Conservation (phyloP, 2,797 vertebrate species). For the Cyprinella venusta region DNA sequence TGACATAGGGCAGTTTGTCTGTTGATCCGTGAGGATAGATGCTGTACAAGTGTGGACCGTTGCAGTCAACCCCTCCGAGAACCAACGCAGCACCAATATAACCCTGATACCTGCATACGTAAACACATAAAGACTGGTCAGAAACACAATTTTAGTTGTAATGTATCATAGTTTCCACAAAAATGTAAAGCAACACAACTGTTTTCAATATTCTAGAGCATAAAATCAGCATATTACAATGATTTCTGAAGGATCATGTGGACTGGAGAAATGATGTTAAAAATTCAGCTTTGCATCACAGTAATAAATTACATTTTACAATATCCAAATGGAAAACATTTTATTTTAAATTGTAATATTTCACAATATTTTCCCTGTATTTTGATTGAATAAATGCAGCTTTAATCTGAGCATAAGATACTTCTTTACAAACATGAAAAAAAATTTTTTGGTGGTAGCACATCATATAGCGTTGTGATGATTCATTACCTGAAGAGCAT, state of each 20-base stretch:
- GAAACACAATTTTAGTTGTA: no score
- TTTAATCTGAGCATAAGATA: background rate
- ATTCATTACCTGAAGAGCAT: conserved; percentile 93
- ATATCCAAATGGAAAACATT: background rate
- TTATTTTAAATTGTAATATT: background rate
- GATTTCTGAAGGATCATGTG: background rate
- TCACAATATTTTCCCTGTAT: background rate
- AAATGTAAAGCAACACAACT: background rate
- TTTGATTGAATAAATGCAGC: no score
- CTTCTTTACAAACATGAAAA: background rate
- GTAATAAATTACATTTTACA: background rate
- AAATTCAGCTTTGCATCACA: background rate
- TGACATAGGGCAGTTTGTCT: conserved; percentile 96
- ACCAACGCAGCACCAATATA: conserved; percentile 96
- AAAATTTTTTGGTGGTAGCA: background rate
- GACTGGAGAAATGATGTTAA: background rate
- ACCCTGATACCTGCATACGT: conserved; percentile 88
- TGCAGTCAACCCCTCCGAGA: conserved; percentile 91
- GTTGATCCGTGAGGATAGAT: conserved; percentile 98
- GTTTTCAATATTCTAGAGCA: background rate
- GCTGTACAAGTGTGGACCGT: conserved; percentile 94
- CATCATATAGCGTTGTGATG: background rate
- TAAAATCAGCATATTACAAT: background rate
- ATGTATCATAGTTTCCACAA: background rate
- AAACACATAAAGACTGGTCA: background rate